These are phyloP conservation scores for Chlorodrepanis virens DNA, from an alignment of 2,113 vertebrate genomes.

Conservation along the genomic window DNA sequence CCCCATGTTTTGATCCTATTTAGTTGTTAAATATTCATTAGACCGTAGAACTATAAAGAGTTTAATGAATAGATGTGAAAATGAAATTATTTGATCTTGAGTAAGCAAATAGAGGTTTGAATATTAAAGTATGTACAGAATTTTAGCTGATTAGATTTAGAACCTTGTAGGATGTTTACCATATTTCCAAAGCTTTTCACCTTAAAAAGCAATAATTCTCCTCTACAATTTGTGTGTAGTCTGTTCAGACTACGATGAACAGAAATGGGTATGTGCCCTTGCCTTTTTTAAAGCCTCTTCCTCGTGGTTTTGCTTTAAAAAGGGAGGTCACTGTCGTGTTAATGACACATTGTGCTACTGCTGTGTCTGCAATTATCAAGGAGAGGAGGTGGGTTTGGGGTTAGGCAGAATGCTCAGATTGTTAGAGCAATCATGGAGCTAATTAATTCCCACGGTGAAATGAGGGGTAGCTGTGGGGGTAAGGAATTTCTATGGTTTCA, in stretches of 20 bases:
- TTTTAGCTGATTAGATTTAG: constrained; percentile 56
- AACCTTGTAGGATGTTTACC: constrained; percentile 56
- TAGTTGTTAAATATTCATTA: constrained; percentile 65
- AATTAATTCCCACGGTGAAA: neutral
- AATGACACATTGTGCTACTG: neutral
- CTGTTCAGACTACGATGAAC: constrained; percentile 22
- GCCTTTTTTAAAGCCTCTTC: constrained; percentile 44
- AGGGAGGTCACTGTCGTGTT: neutral
- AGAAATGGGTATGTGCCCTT: constrained; percentile 22
- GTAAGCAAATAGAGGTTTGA: constrained; percentile 59
- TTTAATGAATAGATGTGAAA: constrained; percentile 64
- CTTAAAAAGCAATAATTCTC: constrained; percentile 72
- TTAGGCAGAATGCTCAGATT: neutral
- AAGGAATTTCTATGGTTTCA: constrained; percentile 10
- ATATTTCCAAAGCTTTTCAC: constrained; percentile 64
- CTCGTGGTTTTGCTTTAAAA: neutral
- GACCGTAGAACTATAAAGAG: constrained; percentile 56
- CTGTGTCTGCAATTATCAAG: neutral
- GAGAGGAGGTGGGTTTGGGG: neutral
- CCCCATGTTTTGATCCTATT: constrained; percentile 21
- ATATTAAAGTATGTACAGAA: constrained; percentile 49
- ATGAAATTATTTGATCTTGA: constrained; percentile 29
- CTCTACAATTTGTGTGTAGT: constrained; percentile 23
- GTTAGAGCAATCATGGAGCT: neutral
- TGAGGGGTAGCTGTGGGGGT: neutral